These are phyloP conservation scores for Macropis europaea DNA, from an alignment of 2,888 invertebrate genomes.

Conservation along the genomic window DNA sequence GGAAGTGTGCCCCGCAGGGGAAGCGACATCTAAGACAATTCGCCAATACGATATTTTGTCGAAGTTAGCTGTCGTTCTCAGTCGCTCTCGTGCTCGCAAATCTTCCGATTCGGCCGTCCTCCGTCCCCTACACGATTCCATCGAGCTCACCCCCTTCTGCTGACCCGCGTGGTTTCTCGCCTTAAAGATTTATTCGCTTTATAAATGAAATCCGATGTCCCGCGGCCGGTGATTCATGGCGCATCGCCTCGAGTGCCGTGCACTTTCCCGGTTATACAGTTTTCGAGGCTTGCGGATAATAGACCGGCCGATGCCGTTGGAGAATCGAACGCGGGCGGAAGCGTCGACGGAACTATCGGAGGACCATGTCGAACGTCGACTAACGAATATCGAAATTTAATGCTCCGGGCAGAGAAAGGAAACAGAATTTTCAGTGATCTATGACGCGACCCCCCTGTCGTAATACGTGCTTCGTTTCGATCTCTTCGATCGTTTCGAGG, in stretches of 20 bases:
- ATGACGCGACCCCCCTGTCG: too few relatives aligned
- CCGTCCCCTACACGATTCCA: conserved; percentile 3
- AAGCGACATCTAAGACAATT: conserved; percentile 63
- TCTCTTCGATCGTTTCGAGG: too few relatives aligned
- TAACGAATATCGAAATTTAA: conserved; percentile 55
- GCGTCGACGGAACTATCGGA: conserved; percentile 47
- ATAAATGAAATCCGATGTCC: conserved; percentile 70
- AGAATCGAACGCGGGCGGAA: conserved; percentile 54
- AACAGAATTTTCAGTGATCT: conserved; percentile 10
- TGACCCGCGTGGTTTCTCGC: conserved; percentile 62
- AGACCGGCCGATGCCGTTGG: conserved; percentile 46
- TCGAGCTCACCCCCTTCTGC: conserved; percentile 29
- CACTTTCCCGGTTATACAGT: conserved; percentile 54
- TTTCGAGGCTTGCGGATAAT: conserved; percentile 58
- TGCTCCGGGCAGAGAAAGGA: conserved; percentile 33
- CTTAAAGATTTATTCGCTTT: conserved; percentile 69
- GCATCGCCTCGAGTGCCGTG: conserved; percentile 55
- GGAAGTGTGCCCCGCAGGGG: conserved; percentile 59
- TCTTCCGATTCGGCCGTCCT: conserved; percentile 12
- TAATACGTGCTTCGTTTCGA: too few relatives aligned
- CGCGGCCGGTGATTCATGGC: conserved; percentile 63
- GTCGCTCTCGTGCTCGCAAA: conserved; percentile 25
- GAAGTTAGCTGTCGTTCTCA: conserved; percentile 31
- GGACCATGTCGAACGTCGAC: conserved; percentile 14
- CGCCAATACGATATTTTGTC: conserved; percentile 60